Conservation (phyloP, 2,888 invertebrate genomes). For the Diplazon laetatorius region DNA sequence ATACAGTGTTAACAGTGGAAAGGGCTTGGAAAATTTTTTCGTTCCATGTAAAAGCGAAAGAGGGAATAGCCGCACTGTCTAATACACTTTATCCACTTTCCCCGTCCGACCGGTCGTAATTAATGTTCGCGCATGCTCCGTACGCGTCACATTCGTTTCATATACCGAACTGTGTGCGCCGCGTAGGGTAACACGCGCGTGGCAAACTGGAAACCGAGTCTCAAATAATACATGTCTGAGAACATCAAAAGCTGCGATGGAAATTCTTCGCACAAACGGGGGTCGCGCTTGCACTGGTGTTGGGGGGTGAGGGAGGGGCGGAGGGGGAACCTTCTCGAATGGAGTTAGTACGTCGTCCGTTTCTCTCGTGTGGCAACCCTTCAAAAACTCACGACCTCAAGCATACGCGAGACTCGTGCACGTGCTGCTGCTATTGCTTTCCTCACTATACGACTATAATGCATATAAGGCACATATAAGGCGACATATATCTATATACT, state of each 20-base stretch:
- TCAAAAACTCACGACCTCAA: background rate
- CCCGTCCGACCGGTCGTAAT: constrained; percentile 42
- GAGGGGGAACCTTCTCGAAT: constrained; percentile 11
- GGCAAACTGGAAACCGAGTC: constrained; percentile 18
- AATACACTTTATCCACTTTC: constrained; percentile 50
- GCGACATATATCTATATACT: too few species aligned
- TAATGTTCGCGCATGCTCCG: constrained; percentile 38
- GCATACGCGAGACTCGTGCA: background rate
- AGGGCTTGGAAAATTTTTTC: background rate
- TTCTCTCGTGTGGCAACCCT: background rate
- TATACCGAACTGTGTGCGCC: background rate
- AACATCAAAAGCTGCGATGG: constrained; percentile 53
- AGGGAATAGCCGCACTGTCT: constrained; percentile 32
- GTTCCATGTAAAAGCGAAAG: background rate
- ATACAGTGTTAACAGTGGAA: background rate
- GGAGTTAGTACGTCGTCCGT: constrained; percentile 15
- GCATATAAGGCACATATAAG: background rate
- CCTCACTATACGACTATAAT: background rate
- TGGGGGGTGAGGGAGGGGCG: background rate
- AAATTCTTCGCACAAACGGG: constrained; percentile 42
- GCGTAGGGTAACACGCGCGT: constrained; percentile 25
- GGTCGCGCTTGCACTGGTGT: background rate
- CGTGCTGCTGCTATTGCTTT: background rate
- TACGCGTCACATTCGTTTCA: background rate
- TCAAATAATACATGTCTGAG: constrained; percentile 24